phyloP scores from a whole-genome alignment of 2,888 invertebrate species.

The Geophilus truncorum region DNA sequence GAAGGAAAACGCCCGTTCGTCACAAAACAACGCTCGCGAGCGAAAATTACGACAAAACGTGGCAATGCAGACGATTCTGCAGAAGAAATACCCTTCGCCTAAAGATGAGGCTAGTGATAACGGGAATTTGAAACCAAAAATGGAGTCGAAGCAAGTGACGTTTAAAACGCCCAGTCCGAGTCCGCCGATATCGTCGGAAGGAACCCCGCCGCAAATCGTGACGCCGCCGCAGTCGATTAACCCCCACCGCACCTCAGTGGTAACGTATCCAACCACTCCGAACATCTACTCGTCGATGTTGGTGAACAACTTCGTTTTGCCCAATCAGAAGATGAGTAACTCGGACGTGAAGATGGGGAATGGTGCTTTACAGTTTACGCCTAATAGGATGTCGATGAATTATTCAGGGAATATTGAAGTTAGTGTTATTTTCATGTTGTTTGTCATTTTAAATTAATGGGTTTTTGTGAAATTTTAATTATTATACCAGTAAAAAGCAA shows the following conservation, averaged over 20 bases:
- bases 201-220: slow-evolving; percentile 35
- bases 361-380: background rate
- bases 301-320: background rate
- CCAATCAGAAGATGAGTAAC: background rate
- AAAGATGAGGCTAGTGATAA: slow-evolving; percentile 29
- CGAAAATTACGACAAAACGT: slow-evolving; percentile 66
- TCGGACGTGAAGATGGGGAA: background rate
- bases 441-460: background rate
- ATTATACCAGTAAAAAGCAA: no score
- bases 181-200: slow-evolving; percentile 37
- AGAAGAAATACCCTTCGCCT: slow-evolving; percentile 40
- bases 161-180: slow-evolving; percentile 53
- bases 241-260: slow-evolving; percentile 38
- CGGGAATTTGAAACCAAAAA: slow-evolving; percentile 34
- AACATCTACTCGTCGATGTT: background rate
- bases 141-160: slow-evolving; percentile 50
- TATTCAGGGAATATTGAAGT: background rate
- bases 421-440: no score
- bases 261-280: background rate
- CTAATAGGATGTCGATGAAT: background rate
- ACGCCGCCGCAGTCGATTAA: slow-evolving; percentile 38
- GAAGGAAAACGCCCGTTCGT: slow-evolving; percentile 26
- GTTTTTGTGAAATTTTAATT: background rate
- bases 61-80: slow-evolving; percentile 58
- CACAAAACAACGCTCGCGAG: slow-evolving; percentile 32